Conservation (phyloP, 2,888 invertebrate species). For the Ellobium chinense region DNA sequence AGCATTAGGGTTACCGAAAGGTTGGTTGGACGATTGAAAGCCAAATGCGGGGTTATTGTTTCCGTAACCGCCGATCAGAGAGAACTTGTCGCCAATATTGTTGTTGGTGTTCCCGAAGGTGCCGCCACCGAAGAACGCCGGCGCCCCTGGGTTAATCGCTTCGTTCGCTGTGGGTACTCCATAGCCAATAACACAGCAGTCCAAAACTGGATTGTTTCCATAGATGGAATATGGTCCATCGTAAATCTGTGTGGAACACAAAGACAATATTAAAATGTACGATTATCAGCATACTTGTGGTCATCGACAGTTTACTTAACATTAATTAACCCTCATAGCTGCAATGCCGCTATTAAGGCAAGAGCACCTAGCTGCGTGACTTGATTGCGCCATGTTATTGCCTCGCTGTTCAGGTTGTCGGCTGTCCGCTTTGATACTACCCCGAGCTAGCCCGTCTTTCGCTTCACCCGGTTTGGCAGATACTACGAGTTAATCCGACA, state of each 20-base stretch:
- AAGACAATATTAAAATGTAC: neutral
- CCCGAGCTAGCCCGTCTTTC: no score
- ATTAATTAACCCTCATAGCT: no score
- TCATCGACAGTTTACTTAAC: no score
- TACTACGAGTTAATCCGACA: no score
- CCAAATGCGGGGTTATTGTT: neutral
- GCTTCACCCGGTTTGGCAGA: no score
- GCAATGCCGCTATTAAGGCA: no score
- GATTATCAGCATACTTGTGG: no score
- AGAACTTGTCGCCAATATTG: neutral
- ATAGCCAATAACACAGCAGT: slow-evolving; percentile 13
- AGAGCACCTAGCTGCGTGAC: no score
- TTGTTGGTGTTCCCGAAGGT: neutral
- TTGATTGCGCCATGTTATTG: no score
- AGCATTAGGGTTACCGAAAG: neutral
- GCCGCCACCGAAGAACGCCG: neutral
- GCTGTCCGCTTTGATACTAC: no score
- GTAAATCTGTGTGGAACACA: neutral
- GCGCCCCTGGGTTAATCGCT: neutral
- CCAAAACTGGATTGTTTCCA: neutral
- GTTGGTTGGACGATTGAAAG: neutral
- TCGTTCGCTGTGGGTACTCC: neutral
- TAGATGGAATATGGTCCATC: neutral
- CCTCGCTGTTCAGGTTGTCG: no score
- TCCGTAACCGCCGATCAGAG: neutral